Conservation (phyloP, 1,140 invertebrate species). For the Nasonia longicornis region DNA sequence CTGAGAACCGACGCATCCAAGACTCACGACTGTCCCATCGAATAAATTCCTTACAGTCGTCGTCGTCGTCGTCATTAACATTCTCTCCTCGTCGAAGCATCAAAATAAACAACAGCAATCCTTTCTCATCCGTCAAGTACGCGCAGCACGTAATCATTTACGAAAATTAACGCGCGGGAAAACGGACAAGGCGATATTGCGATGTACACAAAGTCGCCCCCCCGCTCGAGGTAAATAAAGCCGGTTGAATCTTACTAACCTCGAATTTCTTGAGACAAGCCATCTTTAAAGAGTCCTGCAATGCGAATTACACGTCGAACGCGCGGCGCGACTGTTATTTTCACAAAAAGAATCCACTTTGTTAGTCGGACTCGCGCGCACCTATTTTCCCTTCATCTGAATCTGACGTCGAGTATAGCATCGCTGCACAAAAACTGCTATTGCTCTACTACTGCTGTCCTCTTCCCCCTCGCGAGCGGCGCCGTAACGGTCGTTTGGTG, state of each 20-base stretch:
- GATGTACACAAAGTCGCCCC: constrained; percentile 5
- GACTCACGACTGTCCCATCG: neutral
- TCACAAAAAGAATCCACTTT: constrained; percentile 1
- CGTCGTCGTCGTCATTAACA: neutral
- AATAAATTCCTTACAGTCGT: neutral
- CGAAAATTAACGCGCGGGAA: constrained; percentile 4
- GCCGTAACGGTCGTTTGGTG: neutral
- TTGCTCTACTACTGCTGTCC: too few relatives aligned
- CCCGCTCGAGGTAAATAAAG: neutral
- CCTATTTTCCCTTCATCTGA: neutral
- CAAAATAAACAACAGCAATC: neutral
- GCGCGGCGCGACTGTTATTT: neutral
- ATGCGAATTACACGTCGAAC: neutral
- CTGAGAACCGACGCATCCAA: neutral
- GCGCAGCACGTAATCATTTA: neutral
- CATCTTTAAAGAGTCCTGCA: constrained; percentile 19
- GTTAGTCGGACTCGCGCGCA: neutral
- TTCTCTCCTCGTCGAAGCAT: neutral
- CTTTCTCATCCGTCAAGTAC: neutral
- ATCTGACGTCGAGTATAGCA: neutral
- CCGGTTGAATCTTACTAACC: constrained; percentile 10
- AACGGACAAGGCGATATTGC: constrained; percentile 9
- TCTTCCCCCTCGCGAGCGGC: neutral
- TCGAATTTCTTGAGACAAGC: constrained; percentile 42
- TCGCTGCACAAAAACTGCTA: neutral